phyloP scores from a whole-genome alignment of 2,113 vertebrate genomes.

The Trogon melanurus region DNA sequence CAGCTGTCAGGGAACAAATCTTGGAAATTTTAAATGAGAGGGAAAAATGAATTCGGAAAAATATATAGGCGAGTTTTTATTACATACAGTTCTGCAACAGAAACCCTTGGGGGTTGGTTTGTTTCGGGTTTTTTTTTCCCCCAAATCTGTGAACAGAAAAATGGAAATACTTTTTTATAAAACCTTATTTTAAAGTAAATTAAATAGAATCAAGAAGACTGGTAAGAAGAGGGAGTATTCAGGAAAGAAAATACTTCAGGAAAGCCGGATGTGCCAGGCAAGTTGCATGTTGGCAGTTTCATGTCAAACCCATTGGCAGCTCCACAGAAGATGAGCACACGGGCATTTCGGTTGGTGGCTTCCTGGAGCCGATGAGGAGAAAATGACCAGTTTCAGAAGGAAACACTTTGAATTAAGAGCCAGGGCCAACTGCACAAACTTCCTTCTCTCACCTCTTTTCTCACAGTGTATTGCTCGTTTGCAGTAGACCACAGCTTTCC shows the following conservation, averaged over 20 bases:
- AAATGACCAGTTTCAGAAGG: background rate
- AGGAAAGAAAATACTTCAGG: background rate
- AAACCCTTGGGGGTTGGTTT: background rate
- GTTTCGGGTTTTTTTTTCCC: accelerated
- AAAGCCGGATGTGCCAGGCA: background rate
- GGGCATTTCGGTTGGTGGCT: background rate
- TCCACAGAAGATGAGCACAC: background rate
- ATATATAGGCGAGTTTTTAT: background rate
- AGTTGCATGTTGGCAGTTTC: background rate
- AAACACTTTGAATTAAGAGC: background rate
- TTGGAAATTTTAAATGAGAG: background rate
- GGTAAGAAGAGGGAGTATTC: background rate
- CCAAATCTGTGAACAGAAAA: background rate
- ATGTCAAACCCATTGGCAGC: background rate
- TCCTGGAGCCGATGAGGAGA: background rate
- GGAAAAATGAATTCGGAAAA: background rate
- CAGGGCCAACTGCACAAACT: background rate
- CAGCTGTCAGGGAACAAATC: background rate
- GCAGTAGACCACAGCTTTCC: background rate
- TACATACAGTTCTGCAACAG: background rate
- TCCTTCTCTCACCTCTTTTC: background rate
- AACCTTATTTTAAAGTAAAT: background rate
- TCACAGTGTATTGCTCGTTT: accelerated
- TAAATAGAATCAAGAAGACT: background rate
- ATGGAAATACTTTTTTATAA: background rate